These are phyloP conservation scores for Sprattus sprattus DNA, from an alignment of 2,113 vertebrate species.

Conservation along the genomic window DNA sequence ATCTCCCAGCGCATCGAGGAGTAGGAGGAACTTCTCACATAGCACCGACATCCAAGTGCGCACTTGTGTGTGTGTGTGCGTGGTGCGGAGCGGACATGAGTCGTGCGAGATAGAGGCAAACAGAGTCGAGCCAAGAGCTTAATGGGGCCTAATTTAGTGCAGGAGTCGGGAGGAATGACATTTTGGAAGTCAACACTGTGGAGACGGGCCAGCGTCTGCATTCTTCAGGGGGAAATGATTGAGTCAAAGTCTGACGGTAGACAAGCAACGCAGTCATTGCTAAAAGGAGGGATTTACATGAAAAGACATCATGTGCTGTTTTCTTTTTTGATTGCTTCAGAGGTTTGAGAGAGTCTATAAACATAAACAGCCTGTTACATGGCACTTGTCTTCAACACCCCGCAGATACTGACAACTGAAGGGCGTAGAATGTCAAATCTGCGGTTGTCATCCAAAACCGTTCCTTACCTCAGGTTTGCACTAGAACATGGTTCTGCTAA, in stretches of 20 bases:
- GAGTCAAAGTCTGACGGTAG: background rate
- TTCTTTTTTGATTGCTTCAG: background rate
- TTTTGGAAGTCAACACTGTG: background rate
- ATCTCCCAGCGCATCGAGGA: background rate
- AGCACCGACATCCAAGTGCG: background rate
- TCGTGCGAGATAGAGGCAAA: background rate
- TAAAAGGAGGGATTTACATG: background rate
- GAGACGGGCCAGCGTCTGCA: background rate
- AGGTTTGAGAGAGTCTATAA: background rate
- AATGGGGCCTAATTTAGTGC: constrained; percentile 6
- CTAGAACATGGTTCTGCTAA: background rate
- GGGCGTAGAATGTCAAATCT: background rate
- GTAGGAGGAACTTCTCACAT: background rate
- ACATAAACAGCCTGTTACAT: background rate
- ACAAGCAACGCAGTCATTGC: background rate
- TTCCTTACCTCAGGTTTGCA: background rate
- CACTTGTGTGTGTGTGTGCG: background rate
- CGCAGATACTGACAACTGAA: background rate
- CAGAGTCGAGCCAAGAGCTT: background rate
- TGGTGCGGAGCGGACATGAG: background rate
- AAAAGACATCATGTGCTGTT: background rate
- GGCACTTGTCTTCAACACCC: background rate
- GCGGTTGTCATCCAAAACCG: background rate
- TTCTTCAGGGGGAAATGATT: background rate
- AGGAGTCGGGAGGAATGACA: background rate